Evolutionary conservation across 1,140 invertebrate species (phyloP), one percentile per base, ranked within the genome.

Genomic region (Oscheius sp.): DNA sequence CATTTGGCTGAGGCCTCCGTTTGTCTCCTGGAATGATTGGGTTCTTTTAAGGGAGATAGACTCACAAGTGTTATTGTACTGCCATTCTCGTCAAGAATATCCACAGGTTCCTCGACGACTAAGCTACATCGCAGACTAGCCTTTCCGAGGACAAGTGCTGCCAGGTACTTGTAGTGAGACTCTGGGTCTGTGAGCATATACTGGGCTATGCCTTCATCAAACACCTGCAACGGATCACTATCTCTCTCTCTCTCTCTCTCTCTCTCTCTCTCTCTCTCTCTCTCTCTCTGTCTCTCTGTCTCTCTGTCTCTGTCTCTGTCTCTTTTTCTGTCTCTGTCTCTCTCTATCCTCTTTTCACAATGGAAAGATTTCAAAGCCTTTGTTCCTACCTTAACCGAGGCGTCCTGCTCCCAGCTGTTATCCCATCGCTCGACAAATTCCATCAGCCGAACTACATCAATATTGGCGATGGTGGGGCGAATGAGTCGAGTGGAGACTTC

Each of bases 401-500:
- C 76, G 36, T 77, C 72, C 35, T 59, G 59, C 65, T 77, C 76
- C 73, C 73, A 77, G 38, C 65, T 59, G 18, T 63, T 58, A 63
- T 77, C 74, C 73, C 73, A 77, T 46, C 74, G 35, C 7, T 70
- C 63, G 4, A 71, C 76, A 38, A 70, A 70, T 29, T 62, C 29
- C 29, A 76, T 38, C 15, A 77, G 35, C 38, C 63, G 42, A 42
- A 52, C 61, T 20, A 77, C 61, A 34, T 76, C 55, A 10, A 77
- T 52, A 34, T 75, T 66, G 23, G 76, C 62, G 34, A 76, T 59
- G 1, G 76, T 77, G 20, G 76, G 76, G 35, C 64, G 68, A 31
- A 77, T 77, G 46, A 77, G 68, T 58, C 76, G 76, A n/a, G 76
- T 77, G 31, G 76, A 77, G 26, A 74, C 73, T 45, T 77, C 76